These are phyloP conservation scores for Callaeas wilsoni DNA, from an alignment of 2,113 vertebrate genomes.

Conservation along the genomic window DNA sequence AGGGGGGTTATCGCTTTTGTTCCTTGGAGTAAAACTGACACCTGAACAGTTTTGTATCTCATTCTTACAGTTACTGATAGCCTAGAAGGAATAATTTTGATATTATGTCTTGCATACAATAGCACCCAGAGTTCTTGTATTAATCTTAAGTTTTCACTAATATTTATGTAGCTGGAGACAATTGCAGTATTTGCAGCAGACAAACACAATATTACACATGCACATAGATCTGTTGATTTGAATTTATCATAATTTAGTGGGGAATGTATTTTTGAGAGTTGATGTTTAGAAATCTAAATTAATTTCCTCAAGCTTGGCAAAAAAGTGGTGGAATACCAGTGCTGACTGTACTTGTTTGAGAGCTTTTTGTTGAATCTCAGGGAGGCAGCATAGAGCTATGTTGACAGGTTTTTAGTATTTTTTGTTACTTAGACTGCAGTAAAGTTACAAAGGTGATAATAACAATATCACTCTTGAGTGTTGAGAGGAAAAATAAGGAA, in stretches of 20 bases:
- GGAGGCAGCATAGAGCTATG: slow-evolving; percentile 57
- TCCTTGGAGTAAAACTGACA: neutral
- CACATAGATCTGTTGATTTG: neutral
- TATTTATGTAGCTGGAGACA: neutral
- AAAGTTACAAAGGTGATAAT: neutral
- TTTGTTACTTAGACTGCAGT: neutral
- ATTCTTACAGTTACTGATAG: neutral
- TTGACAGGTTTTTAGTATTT: neutral
- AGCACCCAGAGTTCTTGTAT: neutral
- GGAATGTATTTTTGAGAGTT: neutral
- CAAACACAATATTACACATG: neutral
- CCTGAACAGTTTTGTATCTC: neutral
- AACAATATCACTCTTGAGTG: neutral
- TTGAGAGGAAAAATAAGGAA: neutral
- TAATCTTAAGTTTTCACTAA: neutral
- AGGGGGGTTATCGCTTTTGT: neutral
- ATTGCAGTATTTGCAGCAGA: neutral
- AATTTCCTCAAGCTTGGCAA: neutral
- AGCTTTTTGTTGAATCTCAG: slow-evolving; percentile 28
- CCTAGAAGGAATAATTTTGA: neutral
- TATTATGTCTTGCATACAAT: neutral
- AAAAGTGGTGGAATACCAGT: neutral
- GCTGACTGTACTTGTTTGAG: neutral
- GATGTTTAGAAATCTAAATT: neutral
- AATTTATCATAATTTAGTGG: neutral